These are phyloP conservation scores for Eledone cirrhosa DNA, from an alignment of 2,888 invertebrate species.

Conservation along the genomic window DNA sequence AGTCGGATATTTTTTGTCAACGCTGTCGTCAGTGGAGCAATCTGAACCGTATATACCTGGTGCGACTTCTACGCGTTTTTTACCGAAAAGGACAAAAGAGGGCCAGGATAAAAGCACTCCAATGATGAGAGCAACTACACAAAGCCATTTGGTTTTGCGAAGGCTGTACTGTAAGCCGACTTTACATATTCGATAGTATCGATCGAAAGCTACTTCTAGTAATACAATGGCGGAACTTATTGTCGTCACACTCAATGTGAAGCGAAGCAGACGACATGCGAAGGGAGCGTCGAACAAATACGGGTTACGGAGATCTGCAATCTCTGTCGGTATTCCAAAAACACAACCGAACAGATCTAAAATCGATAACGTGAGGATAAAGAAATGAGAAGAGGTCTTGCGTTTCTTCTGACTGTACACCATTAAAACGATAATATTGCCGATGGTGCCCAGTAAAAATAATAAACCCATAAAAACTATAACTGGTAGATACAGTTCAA, in stretches of 20 bases:
- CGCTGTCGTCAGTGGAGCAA: slow-evolving; percentile 58
- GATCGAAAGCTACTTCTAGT: slow-evolving; percentile 56
- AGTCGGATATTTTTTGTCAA: slow-evolving; percentile 53
- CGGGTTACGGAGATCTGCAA: slow-evolving; percentile 56
- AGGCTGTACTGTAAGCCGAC: slow-evolving; percentile 54
- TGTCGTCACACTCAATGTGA: slow-evolving; percentile 55
- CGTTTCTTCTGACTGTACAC: slow-evolving; percentile 52
- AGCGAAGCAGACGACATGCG: slow-evolving; percentile 57
- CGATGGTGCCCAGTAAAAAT: slow-evolving; percentile 51
- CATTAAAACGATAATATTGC: slow-evolving; percentile 54
- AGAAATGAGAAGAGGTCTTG: slow-evolving; percentile 57
- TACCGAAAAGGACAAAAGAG: slow-evolving; percentile 53
- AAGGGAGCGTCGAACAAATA: slow-evolving; percentile 56
- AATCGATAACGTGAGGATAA: slow-evolving; percentile 54
- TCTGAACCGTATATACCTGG: slow-evolving; percentile 47
- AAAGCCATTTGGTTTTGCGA: slow-evolving; percentile 47
- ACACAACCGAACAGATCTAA: slow-evolving; percentile 59
- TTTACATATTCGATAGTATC: slow-evolving; percentile 55
- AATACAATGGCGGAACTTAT: slow-evolving; percentile 57
- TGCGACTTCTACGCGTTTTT: slow-evolving; percentile 42
- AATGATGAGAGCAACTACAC: slow-evolving; percentile 47
- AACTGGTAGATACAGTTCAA: slow-evolving; percentile 54
- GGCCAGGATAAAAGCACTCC: slow-evolving; percentile 56
- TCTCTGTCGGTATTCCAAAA: slow-evolving; percentile 59
- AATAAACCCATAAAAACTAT: slow-evolving; percentile 54